These are phyloP conservation scores for Thomomys bottae DNA, from an alignment of 2,113 vertebrate species.

Conservation along the genomic window DNA sequence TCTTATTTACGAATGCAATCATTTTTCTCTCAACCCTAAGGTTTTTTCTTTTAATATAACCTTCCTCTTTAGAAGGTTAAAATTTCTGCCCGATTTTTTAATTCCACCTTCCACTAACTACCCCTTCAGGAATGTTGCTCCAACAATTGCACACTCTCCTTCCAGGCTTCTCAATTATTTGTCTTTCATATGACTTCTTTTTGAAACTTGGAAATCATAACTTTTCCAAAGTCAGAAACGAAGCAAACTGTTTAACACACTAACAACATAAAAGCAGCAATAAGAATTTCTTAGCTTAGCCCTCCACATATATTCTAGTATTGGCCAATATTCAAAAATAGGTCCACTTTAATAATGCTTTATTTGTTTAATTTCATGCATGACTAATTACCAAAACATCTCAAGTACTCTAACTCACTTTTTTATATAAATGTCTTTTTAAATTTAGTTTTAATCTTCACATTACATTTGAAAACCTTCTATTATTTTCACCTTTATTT, in stretches of 20 bases:
- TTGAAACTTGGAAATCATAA: neutral
- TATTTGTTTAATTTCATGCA: neutral
- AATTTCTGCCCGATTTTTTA: neutral
- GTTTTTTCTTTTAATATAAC: neutral
- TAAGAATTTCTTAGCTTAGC: neutral
- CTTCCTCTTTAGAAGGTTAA: neutral
- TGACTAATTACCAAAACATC: neutral
- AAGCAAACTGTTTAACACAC: neutral
- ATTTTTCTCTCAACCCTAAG: neutral
- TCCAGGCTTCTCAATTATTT: constrained; percentile 28
- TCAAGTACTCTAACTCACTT: neutral
- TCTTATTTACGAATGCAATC: neutral
- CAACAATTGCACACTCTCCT: neutral
- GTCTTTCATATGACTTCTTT: constrained; percentile 5
- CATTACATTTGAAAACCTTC: neutral
- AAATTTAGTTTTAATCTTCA: too few species aligned
- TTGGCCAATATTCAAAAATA: neutral
- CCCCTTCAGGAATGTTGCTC: neutral
- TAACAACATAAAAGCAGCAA: neutral
- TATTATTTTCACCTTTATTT: too few species aligned
- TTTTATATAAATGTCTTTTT: too few species aligned
- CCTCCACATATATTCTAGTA: too few species aligned
- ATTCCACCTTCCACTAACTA: neutral
- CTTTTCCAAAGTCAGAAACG: constrained; percentile 14
- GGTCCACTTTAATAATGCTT: neutral